Conservation (phyloP, 2,797 vertebrate genomes). For the Rhabdomys pumilio region DNA sequence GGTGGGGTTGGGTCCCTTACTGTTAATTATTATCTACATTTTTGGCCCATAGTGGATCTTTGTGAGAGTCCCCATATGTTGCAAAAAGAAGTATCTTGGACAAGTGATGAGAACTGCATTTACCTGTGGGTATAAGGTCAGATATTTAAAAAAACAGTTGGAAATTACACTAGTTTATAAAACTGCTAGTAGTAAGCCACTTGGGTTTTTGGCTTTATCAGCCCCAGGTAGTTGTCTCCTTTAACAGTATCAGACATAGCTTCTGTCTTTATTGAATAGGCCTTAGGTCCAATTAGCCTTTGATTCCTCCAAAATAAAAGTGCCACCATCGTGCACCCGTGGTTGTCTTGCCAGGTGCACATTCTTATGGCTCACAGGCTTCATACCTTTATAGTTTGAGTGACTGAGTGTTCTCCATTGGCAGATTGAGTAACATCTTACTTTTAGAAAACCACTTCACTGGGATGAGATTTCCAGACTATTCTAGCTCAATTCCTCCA, state of each 20-base stretch:
- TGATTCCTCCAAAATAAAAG: not conserved
- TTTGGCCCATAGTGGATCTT: not conserved
- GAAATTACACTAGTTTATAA: not conserved
- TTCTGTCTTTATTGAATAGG: too few species aligned
- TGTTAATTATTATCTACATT: not conserved
- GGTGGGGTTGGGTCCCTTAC: not conserved
- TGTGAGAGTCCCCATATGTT: not conserved
- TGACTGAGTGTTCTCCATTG: too few species aligned
- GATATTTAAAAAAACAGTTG: not conserved
- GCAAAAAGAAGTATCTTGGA: not conserved
- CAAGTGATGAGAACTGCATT: not conserved
- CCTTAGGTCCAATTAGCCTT: not conserved
- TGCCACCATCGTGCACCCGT: not conserved
- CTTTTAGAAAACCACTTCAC: not conserved
- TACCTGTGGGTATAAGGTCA: not conserved
- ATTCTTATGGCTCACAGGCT: not conserved
- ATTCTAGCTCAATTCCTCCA: not conserved
- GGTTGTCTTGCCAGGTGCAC: too few species aligned
- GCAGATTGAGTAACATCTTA: not conserved
- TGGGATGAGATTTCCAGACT: not conserved
- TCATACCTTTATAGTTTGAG: not conserved
- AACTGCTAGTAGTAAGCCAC: not conserved
- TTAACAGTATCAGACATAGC: not conserved
- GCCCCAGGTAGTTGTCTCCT: not conserved
- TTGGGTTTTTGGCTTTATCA: not conserved